These are phyloP conservation scores for Rotaria socialis DNA, from an alignment of 2,888 invertebrate genomes.

Conservation along the genomic window DNA sequence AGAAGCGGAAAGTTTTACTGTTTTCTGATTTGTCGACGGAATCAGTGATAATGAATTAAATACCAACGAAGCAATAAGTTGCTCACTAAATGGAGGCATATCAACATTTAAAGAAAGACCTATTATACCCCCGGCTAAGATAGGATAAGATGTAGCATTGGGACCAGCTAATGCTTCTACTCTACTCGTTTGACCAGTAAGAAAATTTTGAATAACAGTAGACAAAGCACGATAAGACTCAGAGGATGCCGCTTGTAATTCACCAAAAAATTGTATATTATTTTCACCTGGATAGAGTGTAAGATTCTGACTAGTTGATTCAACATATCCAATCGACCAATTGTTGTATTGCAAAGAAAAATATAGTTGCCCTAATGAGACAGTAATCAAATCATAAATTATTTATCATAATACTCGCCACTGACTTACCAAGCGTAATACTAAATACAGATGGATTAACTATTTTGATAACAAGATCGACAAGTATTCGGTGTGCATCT, in stretches of 20 bases:
- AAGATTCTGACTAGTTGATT: neutral
- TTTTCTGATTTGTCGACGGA: neutral
- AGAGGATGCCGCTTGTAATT: neutral
- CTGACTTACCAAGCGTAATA: neutral
- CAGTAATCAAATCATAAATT: too few species aligned
- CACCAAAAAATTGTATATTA: neutral
- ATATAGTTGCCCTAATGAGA: neutral
- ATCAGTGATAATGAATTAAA: neutral
- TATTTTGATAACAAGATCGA: neutral
- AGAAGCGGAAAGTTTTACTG: neutral
- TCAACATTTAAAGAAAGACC: neutral
- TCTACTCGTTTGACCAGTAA: neutral
- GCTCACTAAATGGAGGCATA: neutral
- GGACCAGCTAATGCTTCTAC: conserved; percentile 3
- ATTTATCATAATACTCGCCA: neutral
- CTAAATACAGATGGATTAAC: neutral
- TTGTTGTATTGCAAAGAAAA: conserved; percentile 18
- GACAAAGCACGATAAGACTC: neutral
- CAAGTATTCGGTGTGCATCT: neutral
- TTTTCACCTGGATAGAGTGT: neutral
- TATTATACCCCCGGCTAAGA: neutral
- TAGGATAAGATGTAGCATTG: neutral
- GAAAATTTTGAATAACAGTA: neutral
- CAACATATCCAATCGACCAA: neutral
- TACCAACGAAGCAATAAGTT: neutral